phyloP scores from a whole-genome alignment of 2,888 invertebrate species.

The Heteromyza rotundicornis region DNA sequence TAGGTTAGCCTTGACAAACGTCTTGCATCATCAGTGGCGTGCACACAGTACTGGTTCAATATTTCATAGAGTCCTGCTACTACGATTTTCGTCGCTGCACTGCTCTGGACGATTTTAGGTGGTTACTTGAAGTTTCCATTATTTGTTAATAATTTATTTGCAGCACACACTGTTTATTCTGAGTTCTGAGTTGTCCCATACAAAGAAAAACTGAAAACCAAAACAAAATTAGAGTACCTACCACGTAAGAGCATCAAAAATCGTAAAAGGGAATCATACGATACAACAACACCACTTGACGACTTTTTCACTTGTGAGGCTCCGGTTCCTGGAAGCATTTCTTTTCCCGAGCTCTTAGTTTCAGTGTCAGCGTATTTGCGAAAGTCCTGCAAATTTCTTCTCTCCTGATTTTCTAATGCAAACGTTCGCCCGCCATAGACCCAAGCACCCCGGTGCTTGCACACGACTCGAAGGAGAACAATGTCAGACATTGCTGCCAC shows the following conservation, averaged over 20 bases:
- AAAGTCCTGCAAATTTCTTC: not conserved
- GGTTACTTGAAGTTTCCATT: not conserved
- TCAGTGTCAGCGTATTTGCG: not conserved
- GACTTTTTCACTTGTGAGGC: not conserved
- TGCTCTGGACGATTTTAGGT: not conserved
- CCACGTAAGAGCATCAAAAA: not conserved
- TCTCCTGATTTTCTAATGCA: too few relatives aligned
- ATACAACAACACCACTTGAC: not conserved
- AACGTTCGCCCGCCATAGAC: constrained; percentile 31
- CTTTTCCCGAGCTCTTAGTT: too few relatives aligned
- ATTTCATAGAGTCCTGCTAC: too few relatives aligned
- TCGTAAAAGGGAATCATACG: constrained; percentile 7
- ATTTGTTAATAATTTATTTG: constrained; percentile 3
- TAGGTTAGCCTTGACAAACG: too few relatives aligned
- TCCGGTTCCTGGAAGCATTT: not conserved
- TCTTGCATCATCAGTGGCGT: too few relatives aligned
- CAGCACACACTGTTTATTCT: not conserved
- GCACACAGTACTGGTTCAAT: too few relatives aligned
- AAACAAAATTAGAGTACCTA: too few relatives aligned
- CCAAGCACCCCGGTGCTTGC: not conserved
- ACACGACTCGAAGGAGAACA: too few relatives aligned
- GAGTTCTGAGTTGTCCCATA: not conserved
- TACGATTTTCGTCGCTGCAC: too few relatives aligned
- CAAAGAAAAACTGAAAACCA: not conserved
- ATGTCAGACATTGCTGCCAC: too few relatives aligned